These are phyloP conservation scores for Mizuhopecten yessoensis DNA, from an alignment of 1,140 invertebrate genomes.

Conservation along the genomic window DNA sequence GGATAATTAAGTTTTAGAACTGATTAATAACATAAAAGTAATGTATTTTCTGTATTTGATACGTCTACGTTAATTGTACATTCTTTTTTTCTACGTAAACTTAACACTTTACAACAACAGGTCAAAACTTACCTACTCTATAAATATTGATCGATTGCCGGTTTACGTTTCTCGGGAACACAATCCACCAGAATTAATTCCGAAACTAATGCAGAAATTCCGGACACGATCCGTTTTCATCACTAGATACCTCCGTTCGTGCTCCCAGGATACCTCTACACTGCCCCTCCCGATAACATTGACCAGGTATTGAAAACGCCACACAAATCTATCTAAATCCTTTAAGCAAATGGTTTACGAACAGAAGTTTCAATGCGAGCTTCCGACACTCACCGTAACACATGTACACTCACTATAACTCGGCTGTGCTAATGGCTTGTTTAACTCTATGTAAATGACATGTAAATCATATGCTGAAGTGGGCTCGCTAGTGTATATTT, in stretches of 20 bases:
- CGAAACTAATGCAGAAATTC: neutral
- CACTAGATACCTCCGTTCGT: neutral
- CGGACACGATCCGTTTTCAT: constrained; percentile 21
- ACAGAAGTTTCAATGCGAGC: neutral
- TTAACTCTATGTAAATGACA: neutral
- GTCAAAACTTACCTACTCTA: neutral
- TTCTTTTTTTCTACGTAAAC: too few relatives aligned
- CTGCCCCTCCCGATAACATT: neutral
- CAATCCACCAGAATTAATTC: neutral
- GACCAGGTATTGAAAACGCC: neutral
- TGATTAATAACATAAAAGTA: too few relatives aligned
- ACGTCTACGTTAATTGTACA: too few relatives aligned
- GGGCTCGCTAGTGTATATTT: neutral
- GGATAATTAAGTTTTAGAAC: too few relatives aligned
- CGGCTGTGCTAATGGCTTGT: neutral
- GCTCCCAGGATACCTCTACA: neutral
- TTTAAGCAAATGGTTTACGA: constrained; percentile 12
- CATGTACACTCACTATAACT: neutral
- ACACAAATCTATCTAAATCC: constrained; percentile 27
- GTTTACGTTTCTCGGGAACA: neutral
- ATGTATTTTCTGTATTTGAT: too few relatives aligned
- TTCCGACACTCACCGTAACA: neutral
- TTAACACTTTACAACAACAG: too few relatives aligned
- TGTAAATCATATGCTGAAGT: neutral
- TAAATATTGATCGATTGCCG: neutral